Conservation (phyloP, 2,113 vertebrate species). For the Pagrus major region DNA sequence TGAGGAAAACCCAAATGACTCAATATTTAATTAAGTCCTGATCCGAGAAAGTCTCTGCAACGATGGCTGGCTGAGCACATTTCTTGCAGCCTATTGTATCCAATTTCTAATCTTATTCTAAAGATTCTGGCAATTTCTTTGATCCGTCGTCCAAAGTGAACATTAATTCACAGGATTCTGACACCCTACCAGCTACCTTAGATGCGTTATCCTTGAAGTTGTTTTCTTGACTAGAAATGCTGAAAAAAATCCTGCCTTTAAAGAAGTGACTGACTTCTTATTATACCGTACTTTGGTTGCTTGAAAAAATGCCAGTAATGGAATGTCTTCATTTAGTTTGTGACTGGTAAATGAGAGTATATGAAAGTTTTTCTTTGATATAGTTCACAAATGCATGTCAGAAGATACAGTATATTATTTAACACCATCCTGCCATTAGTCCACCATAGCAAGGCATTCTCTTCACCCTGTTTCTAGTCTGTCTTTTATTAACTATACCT, state of each 20-base stretch:
- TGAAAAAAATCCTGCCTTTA: neutral
- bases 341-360: neutral
- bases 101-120: neutral
- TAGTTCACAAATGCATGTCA: neutral
- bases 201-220: conserved; percentile 4
- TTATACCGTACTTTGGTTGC: neutral
- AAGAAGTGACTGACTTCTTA: neutral
- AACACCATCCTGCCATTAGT: neutral
- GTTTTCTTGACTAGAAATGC: neutral
- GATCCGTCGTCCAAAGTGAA: neutral
- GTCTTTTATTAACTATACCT: neutral
- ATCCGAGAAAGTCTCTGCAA: neutral
- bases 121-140: neutral
- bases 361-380: neutral
- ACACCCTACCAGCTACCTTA: neutral
- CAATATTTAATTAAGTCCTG: neutral
- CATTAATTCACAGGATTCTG: conserved; percentile 5
- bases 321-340: neutral
- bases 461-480: neutral
- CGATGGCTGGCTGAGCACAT: neutral
- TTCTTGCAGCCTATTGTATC: neutral
- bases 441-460: neutral
- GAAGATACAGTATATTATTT: neutral
- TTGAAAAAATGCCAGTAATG: neutral
- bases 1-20: neutral